Conservation (phyloP, 2,888 invertebrate species). For the Drosophila borborema region DNA sequence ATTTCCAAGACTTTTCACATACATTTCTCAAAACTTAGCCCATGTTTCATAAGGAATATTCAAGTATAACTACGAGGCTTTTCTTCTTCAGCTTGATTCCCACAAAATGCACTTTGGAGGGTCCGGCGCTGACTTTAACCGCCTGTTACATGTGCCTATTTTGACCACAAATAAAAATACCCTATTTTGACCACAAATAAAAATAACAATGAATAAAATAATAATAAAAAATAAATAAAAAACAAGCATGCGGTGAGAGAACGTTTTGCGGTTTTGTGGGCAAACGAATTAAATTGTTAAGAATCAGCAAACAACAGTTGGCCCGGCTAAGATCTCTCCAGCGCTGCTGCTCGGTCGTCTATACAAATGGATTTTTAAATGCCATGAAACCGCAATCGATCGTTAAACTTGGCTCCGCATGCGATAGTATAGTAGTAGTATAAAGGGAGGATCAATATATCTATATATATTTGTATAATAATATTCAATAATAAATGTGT, state of each 20-base stretch:
- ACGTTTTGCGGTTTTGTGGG: slow-evolving; percentile 48
- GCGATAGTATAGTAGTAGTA: slow-evolving; percentile 1
- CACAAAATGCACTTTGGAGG: not conserved
- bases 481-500: not conserved
- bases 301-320: slow-evolving; percentile 46
- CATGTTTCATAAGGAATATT: not conserved
- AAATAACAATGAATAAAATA: slow-evolving; percentile 1
- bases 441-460: not conserved
- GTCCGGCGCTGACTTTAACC: not conserved
- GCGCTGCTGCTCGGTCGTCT: slow-evolving; percentile 36
- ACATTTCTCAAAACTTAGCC: not conserved
- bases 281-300: slow-evolving; percentile 27
- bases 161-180: not conserved
- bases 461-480: not conserved
- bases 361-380: slow-evolving; percentile 74
- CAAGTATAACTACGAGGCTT: not conserved
- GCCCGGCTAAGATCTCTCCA: slow-evolving; percentile 31
- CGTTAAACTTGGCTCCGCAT: slow-evolving; percentile 50
- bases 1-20: too few species aligned
- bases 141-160: not conserved
- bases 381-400: slow-evolving; percentile 47
- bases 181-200: not conserved
- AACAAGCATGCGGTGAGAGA: slow-evolving; percentile 37
- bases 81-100: not conserved
- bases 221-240: not conserved